These are phyloP conservation scores for Morus bassanus DNA, from an alignment of 2,797 vertebrate species.

Conservation along the genomic window DNA sequence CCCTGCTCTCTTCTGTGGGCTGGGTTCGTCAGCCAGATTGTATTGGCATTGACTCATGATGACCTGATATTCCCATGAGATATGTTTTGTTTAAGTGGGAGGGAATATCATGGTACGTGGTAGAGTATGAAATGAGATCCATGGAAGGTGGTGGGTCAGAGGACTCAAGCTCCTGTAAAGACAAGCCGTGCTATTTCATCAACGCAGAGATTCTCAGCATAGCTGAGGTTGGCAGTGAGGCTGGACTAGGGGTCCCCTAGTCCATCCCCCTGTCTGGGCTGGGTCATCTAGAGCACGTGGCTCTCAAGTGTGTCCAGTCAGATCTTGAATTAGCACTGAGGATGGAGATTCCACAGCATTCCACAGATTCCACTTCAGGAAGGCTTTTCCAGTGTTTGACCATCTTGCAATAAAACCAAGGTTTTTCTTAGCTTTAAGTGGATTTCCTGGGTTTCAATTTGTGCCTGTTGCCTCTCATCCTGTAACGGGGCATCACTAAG, in stretches of 20 bases:
- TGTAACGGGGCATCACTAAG: neutral
- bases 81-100: neutral
- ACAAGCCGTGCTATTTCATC: neutral
- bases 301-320: neutral
- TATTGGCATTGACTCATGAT: rapidly evolving
- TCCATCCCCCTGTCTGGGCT: too few relatives aligned
- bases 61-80: neutral
- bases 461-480: neutral
- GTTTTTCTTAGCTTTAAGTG: neutral
- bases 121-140: neutral
- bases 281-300: too few relatives aligned
- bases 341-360: neutral
- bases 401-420: neutral
- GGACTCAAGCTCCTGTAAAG: neutral
- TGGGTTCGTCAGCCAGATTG: neutral
- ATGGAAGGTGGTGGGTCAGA: neutral
- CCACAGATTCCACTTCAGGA: neutral
- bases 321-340: neutral
- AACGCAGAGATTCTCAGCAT: rapidly evolving
- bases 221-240: neutral
- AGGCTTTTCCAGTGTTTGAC: neutral
- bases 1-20: neutral
- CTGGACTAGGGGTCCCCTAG: too few relatives aligned
- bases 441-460: neutral
- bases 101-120: neutral